Base-by-base conservation (phyloP, 2,113 vertebrate species). In the Melospiza melodia region DNA sequence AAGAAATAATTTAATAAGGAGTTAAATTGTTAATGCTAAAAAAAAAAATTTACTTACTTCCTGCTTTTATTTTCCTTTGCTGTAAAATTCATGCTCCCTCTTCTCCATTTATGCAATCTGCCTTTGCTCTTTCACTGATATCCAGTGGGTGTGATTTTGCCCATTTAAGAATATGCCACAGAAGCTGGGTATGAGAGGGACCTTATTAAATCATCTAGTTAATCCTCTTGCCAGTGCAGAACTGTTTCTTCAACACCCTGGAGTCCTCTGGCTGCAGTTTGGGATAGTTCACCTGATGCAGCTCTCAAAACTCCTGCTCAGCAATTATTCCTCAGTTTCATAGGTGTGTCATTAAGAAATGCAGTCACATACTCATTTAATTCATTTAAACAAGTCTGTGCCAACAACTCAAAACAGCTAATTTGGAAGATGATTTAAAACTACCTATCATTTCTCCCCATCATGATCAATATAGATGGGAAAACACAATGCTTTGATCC, bases 41-140 rank as follows among this genome's bases (percentile, higher is more conserved):
- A 35, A 30, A 24, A 30, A 9, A 8, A 14, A 35, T 81, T 15
- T 68, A 21, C 31, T 89, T 93, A 21, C 31, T 89, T 93, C 58
- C 68, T 87, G 28, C 12, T 72, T 94, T 89, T 79, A n/a, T 21
- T 73, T 94, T 96, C 12, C 13, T 96, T 79, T 84, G 46, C 48
- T 89, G 33, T 81, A 67, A 84, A 95, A 79, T 81, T 92, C 61
- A 58, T 73, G 72, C 30, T 28, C 59, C 23, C 31, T 52, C 21
- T 37, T 44, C 51, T 63, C 35, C 12, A 23, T 80, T 90, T 94
- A 77, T 5, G 3, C 43, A 84, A 44, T 66, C 49, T 6, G 11
- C n/a, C 41, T 95, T 71, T 3, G 3, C 21, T 79, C 49, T 85
- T 93, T 71, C 69, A n/a, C 30, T 86, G 10, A 11, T 25, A 92